These are phyloP conservation scores for Fopius arisanus DNA, from an alignment of 1,140 invertebrate species.

Conservation along the genomic window DNA sequence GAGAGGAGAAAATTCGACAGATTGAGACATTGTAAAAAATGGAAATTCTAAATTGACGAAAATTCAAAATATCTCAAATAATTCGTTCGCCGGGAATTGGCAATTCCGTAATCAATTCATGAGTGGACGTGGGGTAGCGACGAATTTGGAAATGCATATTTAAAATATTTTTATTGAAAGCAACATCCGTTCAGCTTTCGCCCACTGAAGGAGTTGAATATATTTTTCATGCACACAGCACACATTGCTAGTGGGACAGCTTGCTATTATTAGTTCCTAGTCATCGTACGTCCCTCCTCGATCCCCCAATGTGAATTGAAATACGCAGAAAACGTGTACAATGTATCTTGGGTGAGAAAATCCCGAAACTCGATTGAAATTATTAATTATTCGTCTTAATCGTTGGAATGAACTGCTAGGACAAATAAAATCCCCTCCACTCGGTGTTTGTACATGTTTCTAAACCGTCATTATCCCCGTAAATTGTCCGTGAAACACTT, in stretches of 20 bases:
- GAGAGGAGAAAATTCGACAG: neutral
- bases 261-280: constrained; percentile 60
- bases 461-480: neutral
- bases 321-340: constrained; percentile 20
- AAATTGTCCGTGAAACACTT: constrained; percentile 30
- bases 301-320: constrained; percentile 33
- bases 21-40: too few relatives aligned
- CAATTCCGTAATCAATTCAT: too few relatives aligned
- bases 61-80: too few relatives aligned
- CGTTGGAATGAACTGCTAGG: neutral
- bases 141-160: neutral
- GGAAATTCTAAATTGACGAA: too few relatives aligned
- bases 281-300: constrained; percentile 50
- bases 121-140: neutral
- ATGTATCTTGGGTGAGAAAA: constrained; percentile 4
- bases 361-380: constrained; percentile 1
- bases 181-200: neutral
- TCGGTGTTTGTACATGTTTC: neutral
- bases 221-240: neutral
- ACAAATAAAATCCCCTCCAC: neutral
- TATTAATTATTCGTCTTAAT: neutral
- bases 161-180: neutral
- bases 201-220: neutral
- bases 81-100: too few relatives aligned
- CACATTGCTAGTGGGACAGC: neutral